These are phyloP conservation scores for Piaya cayana DNA, from an alignment of 2,113 vertebrate species.

Conservation along the genomic window DNA sequence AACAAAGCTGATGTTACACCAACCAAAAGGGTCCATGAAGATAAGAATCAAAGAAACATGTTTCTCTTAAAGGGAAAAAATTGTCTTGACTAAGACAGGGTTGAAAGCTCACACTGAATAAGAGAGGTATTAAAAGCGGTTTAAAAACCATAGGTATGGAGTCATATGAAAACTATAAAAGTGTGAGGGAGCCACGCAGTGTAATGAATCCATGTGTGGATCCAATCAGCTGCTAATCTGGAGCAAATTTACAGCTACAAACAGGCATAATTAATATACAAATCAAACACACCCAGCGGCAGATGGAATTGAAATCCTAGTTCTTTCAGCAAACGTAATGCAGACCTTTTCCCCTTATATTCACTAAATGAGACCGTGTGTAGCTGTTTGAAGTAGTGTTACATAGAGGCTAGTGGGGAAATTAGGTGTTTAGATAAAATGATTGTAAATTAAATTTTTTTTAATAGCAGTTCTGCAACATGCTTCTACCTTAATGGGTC, in stretches of 20 bases:
- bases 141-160: background rate
- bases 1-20: background rate
- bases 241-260: conserved; percentile 64
- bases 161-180: conserved; percentile 9
- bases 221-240: conserved; percentile 50
- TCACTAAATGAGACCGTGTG: conserved; percentile 53
- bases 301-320: conserved; percentile 54
- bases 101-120: conserved; percentile 2
- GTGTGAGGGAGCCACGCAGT: background rate
- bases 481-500: background rate
- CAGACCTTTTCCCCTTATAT: conserved; percentile 38
- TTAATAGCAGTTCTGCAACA: background rate
- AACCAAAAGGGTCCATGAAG: background rate
- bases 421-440: conserved; percentile 33
- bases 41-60: background rate
- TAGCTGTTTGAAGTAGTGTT: conserved; percentile 56
- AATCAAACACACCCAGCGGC: conserved; percentile 45
- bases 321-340: conserved; percentile 33
- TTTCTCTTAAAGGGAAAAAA: background rate
- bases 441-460: conserved; percentile 1
- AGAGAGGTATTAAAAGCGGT: background rate
- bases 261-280: conserved; percentile 64
- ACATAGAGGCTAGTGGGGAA: background rate
- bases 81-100: background rate
- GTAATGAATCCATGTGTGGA: background rate